Conservation (phyloP, 2,888 invertebrate species). For the Tuberolachnus salignus region DNA sequence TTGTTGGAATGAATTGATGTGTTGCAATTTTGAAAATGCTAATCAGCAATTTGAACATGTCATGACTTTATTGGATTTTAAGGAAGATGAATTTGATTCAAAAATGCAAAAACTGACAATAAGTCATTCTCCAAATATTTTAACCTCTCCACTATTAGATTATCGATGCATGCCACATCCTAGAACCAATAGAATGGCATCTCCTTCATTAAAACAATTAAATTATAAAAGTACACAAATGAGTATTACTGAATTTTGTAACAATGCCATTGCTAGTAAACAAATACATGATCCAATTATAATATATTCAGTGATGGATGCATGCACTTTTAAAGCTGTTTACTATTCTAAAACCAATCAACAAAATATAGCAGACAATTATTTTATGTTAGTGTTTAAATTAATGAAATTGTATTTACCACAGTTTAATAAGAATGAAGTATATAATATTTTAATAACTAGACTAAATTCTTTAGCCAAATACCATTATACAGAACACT, state of each 20-base stretch:
- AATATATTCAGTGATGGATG: slow-evolving; percentile 43
- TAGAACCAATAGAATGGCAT: slow-evolving; percentile 30
- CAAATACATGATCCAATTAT: slow-evolving; percentile 8
- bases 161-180: slow-evolving; percentile 25
- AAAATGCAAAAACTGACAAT: slow-evolving; percentile 46
- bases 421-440: slow-evolving; percentile 50
- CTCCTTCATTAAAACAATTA: slow-evolving; percentile 33
- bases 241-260: slow-evolving; percentile 41
- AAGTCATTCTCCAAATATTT: neutral
- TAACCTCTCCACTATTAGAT: slow-evolving; percentile 28
- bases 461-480: slow-evolving; percentile 30
- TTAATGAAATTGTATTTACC: slow-evolving; percentile 11
- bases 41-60: slow-evolving; percentile 40
- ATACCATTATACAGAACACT: slow-evolving; percentile 37
- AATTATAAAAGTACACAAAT: slow-evolving; percentile 27
- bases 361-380: slow-evolving; percentile 29
- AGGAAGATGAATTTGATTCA: slow-evolving; percentile 39
- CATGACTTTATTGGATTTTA: slow-evolving; percentile 44
- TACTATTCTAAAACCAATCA: slow-evolving; percentile 37
- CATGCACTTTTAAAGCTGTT: slow-evolving; percentile 43
- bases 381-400: slow-evolving; percentile 29
- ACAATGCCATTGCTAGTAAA: neutral
- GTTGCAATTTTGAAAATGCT: slow-evolving; percentile 47
- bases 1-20: slow-evolving; percentile 41
- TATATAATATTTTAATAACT: slow-evolving; percentile 31